Conservation (phyloP, 1,140 invertebrate genomes). For the Meloidogyne exigua region DNA sequence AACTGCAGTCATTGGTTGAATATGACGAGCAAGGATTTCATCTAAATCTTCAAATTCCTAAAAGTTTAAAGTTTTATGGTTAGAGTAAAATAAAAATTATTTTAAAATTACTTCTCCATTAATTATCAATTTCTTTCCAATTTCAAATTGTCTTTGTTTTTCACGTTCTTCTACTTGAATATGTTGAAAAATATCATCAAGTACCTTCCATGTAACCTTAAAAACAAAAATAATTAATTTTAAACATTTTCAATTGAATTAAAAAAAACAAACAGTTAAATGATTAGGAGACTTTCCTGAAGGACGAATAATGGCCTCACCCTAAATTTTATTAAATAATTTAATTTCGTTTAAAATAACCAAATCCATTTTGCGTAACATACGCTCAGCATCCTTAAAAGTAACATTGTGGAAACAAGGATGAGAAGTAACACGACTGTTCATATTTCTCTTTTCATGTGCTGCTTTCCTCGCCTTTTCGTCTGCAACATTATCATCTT, state of each 20-base stretch:
- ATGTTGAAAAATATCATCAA: conserved; percentile 88
- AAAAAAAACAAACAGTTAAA: conserved; percentile 70
- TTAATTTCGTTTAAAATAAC: conserved; percentile 34
- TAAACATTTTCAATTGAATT: background rate
- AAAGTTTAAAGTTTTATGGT: conserved; percentile 35
- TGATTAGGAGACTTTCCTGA: conserved; percentile 83
- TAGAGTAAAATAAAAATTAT: background rate
- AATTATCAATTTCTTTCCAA: conserved; percentile 85
- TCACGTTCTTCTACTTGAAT: conserved; percentile 91
- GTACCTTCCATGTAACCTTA: conserved; percentile 91
- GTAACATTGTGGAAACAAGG: conserved; percentile 95
- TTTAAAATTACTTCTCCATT: conserved; percentile 64
- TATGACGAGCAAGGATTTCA: conserved; percentile 93
- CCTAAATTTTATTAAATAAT: conserved; percentile 69
- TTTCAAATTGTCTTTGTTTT: conserved; percentile 91
- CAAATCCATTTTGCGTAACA: conserved; percentile 81
- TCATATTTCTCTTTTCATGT: conserved; percentile 59
- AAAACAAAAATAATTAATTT: background rate
- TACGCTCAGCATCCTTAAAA: conserved; percentile 84
- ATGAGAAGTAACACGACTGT: conserved; percentile 94
- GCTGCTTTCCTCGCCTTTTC: conserved; percentile 29
- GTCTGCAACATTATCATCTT: conserved; percentile 69
- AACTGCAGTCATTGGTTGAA: conserved; percentile 90
- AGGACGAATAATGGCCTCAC: conserved; percentile 90
- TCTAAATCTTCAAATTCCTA: conserved; percentile 93